phyloP scores from a whole-genome alignment of 2,888 invertebrate species.

The Strigamia transsilvanica region DNA sequence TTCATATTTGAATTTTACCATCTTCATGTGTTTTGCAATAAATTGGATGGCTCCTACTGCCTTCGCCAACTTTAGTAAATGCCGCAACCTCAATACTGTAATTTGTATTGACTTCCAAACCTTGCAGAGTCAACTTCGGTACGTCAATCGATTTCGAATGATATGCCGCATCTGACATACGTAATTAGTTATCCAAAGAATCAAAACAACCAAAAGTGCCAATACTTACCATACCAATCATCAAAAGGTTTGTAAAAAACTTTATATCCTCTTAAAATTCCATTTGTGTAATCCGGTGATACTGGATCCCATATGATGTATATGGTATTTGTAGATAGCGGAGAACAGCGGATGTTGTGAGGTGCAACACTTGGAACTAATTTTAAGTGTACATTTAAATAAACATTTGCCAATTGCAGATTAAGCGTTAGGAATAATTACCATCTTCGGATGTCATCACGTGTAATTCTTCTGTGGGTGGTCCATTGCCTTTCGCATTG shows the following conservation, averaged over 20 bases:
- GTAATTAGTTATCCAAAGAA: not conserved
- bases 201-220: not conserved
- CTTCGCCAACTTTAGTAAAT: constrained; percentile 85
- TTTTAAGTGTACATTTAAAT: not conserved
- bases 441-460: constrained; percentile 53
- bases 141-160: constrained; percentile 41
- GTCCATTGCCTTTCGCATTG: constrained; percentile 43
- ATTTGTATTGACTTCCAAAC: constrained; percentile 81
- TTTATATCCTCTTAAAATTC: constrained; percentile 75
- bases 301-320: constrained; percentile 65
- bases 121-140: constrained; percentile 33
- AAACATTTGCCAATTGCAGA: not conserved
- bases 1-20: constrained; percentile 66
- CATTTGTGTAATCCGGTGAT: constrained; percentile 64
- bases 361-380: constrained; percentile 66
- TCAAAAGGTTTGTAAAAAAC: constrained; percentile 70
- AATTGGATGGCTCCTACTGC: constrained; percentile 77
- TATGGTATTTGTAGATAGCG: constrained; percentile 64
- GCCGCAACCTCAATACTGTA: constrained; percentile 86
- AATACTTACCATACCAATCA: constrained; percentile 56
- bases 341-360: constrained; percentile 63
- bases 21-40: constrained; percentile 87
- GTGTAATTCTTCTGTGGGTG: constrained; percentile 32
- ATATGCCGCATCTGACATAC: not conserved
- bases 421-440: not conserved